Percentiles rank a stretch among this genome's conserved stretches.
Conservation (phyloP, 2,113 vertebrate species). For the Apteryx owenii region DNA sequence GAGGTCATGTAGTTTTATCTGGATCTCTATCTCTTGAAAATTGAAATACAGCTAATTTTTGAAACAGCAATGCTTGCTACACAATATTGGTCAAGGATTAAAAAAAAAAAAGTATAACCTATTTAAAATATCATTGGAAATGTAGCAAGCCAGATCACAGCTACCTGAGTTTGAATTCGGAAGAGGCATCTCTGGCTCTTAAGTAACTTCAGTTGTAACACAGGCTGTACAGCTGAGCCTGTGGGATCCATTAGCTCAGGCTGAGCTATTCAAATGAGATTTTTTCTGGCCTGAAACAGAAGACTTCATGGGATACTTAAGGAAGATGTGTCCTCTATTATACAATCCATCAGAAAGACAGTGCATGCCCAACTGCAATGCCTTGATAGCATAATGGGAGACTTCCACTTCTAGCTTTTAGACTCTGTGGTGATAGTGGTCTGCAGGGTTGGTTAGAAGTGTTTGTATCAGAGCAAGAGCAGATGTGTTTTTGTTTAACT, state of each 20-base stretch:
- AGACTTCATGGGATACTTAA: background rate
- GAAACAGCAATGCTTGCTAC: background rate
- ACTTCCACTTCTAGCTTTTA: background rate
- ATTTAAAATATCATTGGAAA: background rate
- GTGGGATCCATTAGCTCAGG: background rate
- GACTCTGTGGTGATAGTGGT: background rate
- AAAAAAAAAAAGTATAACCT: background rate
- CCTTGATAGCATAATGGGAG: background rate
- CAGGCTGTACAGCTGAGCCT: background rate
- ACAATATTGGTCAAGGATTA: background rate
- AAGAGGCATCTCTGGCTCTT: background rate
- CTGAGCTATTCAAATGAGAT: background rate
- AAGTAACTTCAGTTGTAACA: background rate
- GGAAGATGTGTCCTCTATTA: background rate
- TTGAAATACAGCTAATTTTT: background rate
- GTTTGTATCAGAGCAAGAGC: background rate
- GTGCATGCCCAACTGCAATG: background rate
- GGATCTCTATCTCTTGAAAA: background rate
- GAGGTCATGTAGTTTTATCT: background rate
- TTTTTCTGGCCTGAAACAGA: background rate
- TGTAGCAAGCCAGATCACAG: background rate
- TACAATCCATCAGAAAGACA: background rate
- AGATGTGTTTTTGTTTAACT: background rate
- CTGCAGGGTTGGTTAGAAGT: background rate
- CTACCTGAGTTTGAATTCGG: background rate